phyloP scores from a whole-genome alignment of 2,113 vertebrate species.

The Notechis scutatus region DNA sequence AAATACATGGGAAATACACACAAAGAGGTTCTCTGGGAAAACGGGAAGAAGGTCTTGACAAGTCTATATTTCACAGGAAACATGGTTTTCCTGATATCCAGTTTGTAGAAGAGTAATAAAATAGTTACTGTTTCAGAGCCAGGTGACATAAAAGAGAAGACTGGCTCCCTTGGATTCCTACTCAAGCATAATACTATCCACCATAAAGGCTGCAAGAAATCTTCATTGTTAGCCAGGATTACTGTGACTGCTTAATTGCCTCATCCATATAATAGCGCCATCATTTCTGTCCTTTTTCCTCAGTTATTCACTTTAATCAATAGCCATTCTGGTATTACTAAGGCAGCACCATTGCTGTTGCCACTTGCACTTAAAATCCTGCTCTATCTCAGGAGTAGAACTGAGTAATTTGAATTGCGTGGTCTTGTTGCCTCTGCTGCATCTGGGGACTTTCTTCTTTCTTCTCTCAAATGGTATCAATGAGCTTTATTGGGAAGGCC shows the following conservation, averaged over 20 bases:
- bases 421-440: background rate
- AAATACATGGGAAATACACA: background rate
- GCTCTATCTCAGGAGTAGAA: background rate
- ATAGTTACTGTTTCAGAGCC: background rate
- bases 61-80: background rate
- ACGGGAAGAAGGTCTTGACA: background rate
- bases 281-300: constrained; percentile 17
- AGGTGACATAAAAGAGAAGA: background rate
- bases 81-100: background rate
- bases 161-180: background rate
- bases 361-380: background rate
- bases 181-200: background rate
- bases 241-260: background rate
- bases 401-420: background rate
- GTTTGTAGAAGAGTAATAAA: background rate
- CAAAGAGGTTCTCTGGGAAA: background rate
- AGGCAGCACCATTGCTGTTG: constrained; percentile 16
- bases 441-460: background rate
- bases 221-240: background rate
- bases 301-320: background rate
- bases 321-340: background rate
- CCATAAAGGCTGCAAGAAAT: background rate
- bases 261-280: constrained; percentile 1
- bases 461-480: background rate
- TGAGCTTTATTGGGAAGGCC: background rate